Evolutionary conservation across 2,113 vertebrate genomes (phyloP), one percentile per base, ranked within the genome.

Genomic region (Dicaeum eximium): DNA sequence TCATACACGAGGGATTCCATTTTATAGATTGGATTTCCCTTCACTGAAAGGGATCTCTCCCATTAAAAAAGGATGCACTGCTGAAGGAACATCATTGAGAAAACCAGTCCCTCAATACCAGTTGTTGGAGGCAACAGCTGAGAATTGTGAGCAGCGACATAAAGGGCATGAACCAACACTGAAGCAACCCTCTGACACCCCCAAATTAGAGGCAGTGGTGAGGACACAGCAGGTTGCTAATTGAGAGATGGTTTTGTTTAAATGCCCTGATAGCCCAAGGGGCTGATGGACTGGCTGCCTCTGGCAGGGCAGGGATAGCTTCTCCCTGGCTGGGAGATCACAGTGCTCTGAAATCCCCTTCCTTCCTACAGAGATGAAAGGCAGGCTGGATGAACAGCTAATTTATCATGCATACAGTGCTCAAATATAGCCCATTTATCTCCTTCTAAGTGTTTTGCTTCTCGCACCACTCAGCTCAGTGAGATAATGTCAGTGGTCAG

Each of bases 311-410:
- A 42, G 64, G 85, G 81, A 87, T 42, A 62, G 70, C 37, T 50
- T 78, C 73, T 92, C 54, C 70, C 58, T 90, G 84, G 42, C 74
- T 83, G 79, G 81, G 72, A 90, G 90, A 94, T 95, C 93, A 94
- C 56, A 95, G 87, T 3, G 44, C 40, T 86, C 84, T 20, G 75
- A 80, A 90, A 54, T 60, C 21, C 44, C 38, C 71, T 91, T 95
- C 87, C 87, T 95, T 88, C 87, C 91, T 44, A 31, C 4, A 12
- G 33, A 96, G 81, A 95, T 95, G 81, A 96, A 96, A 96, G 92
- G 85, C 79, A 66, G 62, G 48, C 44, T 78, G 85, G 51, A 60
- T 60, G 64, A 35, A 58, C 45, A 92, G 56, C 64, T 86, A 62
- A 94, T 95, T 92, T 93, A 75, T 95, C 93, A 90, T 86, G 87